Percentiles rank a stretch among this genome's conserved stretches.
phyloP scores from a whole-genome alignment of 2,888 invertebrate species.

The Itoplectis maculator region DNA sequence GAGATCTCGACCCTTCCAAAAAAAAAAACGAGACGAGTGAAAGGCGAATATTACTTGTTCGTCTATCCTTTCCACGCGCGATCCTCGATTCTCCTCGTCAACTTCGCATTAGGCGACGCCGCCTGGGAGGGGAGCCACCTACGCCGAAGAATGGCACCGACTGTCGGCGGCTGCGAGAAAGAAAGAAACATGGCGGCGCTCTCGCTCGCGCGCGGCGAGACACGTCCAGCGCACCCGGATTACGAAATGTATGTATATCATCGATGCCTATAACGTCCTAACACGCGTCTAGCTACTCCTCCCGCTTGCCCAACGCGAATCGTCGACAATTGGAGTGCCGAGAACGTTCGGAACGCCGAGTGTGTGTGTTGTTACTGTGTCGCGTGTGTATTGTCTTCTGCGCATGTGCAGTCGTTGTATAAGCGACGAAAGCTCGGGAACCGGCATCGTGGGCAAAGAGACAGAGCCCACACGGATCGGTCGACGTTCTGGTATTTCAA shows the following conservation, averaged over 20 bases:
- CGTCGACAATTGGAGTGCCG: conserved; percentile 37
- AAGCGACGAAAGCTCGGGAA: conserved; percentile 38
- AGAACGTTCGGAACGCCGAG: conserved; percentile 44
- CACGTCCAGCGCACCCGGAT: conserved; percentile 32
- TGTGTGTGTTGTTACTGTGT: not conserved
- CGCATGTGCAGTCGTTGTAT: conserved; percentile 14
- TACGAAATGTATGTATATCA: conserved; percentile 44
- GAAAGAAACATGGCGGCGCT: conserved; percentile 26
- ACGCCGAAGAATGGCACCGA: conserved; percentile 49
- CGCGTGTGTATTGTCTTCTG: not conserved
- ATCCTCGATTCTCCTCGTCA: conserved; percentile 1
- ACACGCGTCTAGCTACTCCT: not conserved
- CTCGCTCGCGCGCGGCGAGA: not conserved
- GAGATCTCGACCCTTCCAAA: not conserved
- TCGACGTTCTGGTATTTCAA: conserved; percentile 6
- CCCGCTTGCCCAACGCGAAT: conserved; percentile 43
- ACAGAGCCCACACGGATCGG: not conserved
- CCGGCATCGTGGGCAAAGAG: not conserved
- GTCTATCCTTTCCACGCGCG: conserved; percentile 14
- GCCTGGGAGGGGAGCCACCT: conserved; percentile 3
- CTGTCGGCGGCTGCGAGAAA: not conserved
- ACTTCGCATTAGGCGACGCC: conserved; percentile 8
- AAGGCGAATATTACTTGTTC: conserved; percentile 43
- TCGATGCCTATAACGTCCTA: conserved; percentile 8
- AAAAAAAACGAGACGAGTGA: conserved; percentile 36